Percentiles rank a stretch among this genome's conserved stretches.
Evolutionary conservation across 2,113 vertebrate genomes (phyloP).

Genomic region (Myotis lucifugus): DNA sequence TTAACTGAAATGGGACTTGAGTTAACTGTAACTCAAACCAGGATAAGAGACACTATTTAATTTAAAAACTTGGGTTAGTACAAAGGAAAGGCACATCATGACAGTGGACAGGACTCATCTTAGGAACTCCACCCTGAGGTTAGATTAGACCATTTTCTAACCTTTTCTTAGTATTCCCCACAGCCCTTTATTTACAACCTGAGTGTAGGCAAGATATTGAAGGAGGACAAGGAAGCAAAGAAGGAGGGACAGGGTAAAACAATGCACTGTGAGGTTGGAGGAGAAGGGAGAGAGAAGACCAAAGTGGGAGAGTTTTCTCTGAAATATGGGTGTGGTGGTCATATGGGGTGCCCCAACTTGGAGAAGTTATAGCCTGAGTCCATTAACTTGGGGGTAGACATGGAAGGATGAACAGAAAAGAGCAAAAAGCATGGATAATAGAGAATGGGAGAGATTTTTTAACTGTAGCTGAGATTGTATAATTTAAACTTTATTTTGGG

Average conservation of each 20-base stretch:
- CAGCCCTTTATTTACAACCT: neutral
- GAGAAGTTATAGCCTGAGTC: neutral
- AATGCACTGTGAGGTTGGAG: neutral
- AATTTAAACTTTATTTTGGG: neutral
- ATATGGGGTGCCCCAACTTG: neutral
- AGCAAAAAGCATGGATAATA: neutral
- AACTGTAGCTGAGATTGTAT: neutral
- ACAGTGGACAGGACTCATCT: neutral
- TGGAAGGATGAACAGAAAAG: neutral
- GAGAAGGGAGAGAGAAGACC: neutral
- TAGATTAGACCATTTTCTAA: neutral
- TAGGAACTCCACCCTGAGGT: neutral
- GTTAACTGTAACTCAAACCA: neutral
- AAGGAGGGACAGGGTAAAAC: neutral
- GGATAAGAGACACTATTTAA: neutral
- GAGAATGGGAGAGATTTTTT: neutral
- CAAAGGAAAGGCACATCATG: neutral
- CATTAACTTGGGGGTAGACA: neutral
- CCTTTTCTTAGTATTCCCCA: neutral
- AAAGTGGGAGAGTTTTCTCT: neutral
- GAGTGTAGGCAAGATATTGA: neutral
- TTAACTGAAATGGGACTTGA: constrained; percentile 24
- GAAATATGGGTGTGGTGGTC: neutral
- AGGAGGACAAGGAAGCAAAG: neutral
- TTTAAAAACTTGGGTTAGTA: neutral